A percentile compares a stretch with the other conserved stretches of the same genome.
phyloP scores from a whole-genome alignment of 2,888 invertebrate genomes.

The Capitulum mitella region DNA sequence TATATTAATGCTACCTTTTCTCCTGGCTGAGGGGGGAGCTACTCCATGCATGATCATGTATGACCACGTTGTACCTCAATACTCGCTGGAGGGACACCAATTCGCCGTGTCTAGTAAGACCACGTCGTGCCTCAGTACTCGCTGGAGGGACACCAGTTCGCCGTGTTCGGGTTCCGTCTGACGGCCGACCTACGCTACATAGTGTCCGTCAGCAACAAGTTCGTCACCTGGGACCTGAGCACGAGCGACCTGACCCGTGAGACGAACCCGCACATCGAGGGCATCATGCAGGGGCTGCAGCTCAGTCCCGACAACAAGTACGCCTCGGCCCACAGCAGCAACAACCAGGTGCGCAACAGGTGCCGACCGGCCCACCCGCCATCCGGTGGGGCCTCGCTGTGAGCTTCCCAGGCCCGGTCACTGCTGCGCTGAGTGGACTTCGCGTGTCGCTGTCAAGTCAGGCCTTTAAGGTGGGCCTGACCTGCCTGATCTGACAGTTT shows the following conservation, averaged over 20 bases:
- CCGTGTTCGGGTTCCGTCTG: constrained; percentile 83
- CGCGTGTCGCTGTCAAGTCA: no score
- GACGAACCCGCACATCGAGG: constrained; percentile 78
- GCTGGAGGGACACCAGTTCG: constrained; percentile 95
- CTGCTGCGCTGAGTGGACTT: no score
- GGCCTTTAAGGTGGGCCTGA: no score
- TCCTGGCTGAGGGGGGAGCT: no score
- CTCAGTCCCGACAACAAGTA: constrained; percentile 92
- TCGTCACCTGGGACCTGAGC: constrained; percentile 93
- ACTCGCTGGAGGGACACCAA: constrained; percentile 94
- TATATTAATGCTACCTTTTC: no score
- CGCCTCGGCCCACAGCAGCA: constrained; percentile 92
- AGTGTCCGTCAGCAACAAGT: constrained; percentile 90
- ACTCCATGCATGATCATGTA: no score
- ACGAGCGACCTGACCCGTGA: constrained; percentile 92
- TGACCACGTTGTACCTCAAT: no score
- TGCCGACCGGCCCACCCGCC: no score
- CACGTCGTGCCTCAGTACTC: no score
- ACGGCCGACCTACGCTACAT: constrained; percentile 87
- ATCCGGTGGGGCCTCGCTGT: no score
- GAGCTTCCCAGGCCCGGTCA: no score
- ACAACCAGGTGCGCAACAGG: constrained; percentile 59
- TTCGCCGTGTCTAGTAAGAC: constrained; percentile 97
- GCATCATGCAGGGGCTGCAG: constrained; percentile 89
- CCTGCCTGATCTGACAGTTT: no score